Percentiles rank a stretch among this genome's conserved stretches.
phyloP scores from a whole-genome alignment of 2,797 vertebrate genomes.

The Sebastes cheni region DNA sequence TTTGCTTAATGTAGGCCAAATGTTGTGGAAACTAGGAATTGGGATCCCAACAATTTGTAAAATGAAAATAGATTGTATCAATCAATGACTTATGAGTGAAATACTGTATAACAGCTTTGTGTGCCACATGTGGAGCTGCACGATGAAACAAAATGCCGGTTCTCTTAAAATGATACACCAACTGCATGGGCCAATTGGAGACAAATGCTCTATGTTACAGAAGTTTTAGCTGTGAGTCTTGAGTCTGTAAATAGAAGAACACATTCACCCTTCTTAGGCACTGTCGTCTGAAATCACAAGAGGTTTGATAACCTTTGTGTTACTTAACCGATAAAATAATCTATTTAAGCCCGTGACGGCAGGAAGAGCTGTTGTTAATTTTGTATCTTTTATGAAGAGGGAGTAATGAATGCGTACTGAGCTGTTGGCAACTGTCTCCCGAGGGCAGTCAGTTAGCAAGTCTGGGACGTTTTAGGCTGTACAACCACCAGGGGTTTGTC shows the following conservation, averaged over 20 bases:
- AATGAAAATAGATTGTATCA: neutral
- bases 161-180: neutral
- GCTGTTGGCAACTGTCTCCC: neutral
- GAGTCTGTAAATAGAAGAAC: neutral
- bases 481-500: neutral
- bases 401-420: neutral
- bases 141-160: neutral
- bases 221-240: neutral
- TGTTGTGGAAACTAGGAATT: neutral
- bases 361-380: neutral
- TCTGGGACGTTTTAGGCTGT: neutral
- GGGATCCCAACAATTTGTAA: neutral
- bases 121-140: neutral
- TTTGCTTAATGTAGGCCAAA: neutral
- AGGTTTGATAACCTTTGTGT: neutral
- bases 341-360: neutral
- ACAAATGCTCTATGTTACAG: neutral
- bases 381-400: neutral
- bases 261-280: neutral
- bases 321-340: neutral
- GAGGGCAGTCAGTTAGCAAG: constrained; percentile 5
- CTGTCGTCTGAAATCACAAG: neutral
- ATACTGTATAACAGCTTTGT: neutral
- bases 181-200: neutral
- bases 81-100: neutral